phyloP scores from a whole-genome alignment of 1,140 invertebrate genomes.

The Zaprionus kolodkinae region DNA sequence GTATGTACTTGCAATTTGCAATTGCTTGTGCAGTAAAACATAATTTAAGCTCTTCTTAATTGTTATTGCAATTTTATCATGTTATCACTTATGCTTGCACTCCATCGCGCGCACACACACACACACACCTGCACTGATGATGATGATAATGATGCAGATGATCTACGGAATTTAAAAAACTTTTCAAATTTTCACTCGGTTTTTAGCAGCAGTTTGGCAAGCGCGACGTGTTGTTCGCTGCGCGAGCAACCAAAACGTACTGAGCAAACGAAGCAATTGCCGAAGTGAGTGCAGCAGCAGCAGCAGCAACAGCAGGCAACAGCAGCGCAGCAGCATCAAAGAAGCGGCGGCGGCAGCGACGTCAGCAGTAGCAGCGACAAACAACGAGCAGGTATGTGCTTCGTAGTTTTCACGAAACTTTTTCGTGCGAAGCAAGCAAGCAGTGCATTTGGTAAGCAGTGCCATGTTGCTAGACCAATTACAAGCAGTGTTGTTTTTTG shows the following conservation, averaged over 20 bases:
- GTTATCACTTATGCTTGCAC: not conserved
- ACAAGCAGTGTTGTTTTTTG: too few species aligned
- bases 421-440: not conserved
- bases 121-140: constrained; percentile 32
- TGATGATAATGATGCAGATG: constrained; percentile 17
- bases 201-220: constrained; percentile 14
- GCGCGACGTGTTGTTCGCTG: constrained; percentile 69
- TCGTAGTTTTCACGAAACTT: not conserved
- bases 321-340: not conserved
- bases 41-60: not conserved
- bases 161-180: constrained; percentile 34
- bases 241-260: constrained; percentile 67
- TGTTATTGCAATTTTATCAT: not conserved
- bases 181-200: constrained; percentile 14
- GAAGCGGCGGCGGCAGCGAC: not conserved
- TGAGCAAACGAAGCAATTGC: constrained; percentile 39
- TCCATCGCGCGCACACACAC: too few species aligned
- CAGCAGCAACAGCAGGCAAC: not conserved
- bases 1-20: not conserved
- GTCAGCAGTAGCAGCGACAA: not conserved
- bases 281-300: constrained; percentile 25
- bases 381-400: not conserved
- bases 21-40: not conserved
- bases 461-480: too few species aligned
- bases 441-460: too few species aligned